phyloP scores from a whole-genome alignment of 30 jellyfish, hydroid and myxozoan species.

The Turritopsis dohrnii region DNA sequence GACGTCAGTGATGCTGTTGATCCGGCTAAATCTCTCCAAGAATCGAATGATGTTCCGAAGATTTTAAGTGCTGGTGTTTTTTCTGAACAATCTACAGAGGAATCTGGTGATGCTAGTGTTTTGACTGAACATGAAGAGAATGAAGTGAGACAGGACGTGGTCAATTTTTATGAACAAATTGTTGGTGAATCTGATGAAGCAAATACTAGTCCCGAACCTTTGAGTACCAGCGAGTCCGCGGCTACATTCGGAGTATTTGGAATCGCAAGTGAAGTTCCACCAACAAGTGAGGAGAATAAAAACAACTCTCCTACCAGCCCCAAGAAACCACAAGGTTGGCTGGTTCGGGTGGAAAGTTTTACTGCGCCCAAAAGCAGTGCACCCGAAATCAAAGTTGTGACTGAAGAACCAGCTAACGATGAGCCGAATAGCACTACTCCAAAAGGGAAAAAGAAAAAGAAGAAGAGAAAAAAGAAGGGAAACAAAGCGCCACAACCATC shows the following conservation, averaged over 20 bases:
- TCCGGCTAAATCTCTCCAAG: neutral
- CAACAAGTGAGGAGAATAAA: neutral
- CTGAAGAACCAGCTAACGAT: neutral
- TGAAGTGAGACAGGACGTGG: slow-evolving; percentile 10
- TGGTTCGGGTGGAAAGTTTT: slow-evolving; percentile 36
- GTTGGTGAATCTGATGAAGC: slow-evolving; percentile 9
- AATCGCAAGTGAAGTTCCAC: neutral
- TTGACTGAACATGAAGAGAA: neutral
- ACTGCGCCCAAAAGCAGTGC: slow-evolving; percentile 12
- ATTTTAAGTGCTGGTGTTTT: slow-evolving; percentile 10
- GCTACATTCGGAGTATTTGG: slow-evolving; percentile 19
- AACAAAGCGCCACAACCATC: slow-evolving; percentile 24
- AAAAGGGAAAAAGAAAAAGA: slow-evolving; percentile 71
- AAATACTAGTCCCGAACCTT: neutral
- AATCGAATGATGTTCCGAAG: neutral
- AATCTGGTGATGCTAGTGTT: neutral
- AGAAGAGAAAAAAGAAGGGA: slow-evolving; percentile 65
- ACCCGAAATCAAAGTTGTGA: slow-evolving; percentile 19
- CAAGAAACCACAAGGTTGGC: slow-evolving; percentile 11
- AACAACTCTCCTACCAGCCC: neutral
- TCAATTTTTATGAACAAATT: slow-evolving; percentile 18
- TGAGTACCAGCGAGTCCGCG: neutral
- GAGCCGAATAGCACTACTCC: slow-evolving; percentile 32
- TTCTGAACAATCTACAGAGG: slow-evolving; percentile 6
- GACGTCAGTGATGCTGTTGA: neutral